These are phyloP conservation scores for Phrixothrix hirtus DNA, from an alignment of 2,888 invertebrate species.

Conservation along the genomic window DNA sequence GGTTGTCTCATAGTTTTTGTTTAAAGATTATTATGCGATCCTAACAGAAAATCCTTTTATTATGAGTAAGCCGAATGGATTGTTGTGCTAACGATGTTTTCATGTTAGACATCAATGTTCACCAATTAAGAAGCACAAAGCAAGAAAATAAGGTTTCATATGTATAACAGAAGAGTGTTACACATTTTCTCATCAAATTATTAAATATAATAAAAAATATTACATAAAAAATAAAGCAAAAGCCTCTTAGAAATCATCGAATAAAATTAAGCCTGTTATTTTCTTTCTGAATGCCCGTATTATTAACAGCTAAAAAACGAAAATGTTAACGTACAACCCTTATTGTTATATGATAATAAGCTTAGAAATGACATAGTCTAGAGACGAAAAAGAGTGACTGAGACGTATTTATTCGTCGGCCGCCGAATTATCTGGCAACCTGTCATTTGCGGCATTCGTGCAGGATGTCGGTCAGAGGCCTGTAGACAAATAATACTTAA, in stretches of 20 bases:
- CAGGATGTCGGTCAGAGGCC: constrained; percentile 42
- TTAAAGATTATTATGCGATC: too few relatives aligned
- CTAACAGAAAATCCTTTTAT: too few relatives aligned
- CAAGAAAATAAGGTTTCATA: too few relatives aligned
- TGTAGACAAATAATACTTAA: constrained; percentile 48
- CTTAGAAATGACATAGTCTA: constrained; percentile 28
- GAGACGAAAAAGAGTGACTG: constrained; percentile 27
- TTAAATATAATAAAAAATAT: too few relatives aligned
- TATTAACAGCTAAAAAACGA: not conserved
- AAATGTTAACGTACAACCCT: not conserved
- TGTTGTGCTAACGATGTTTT: too few relatives aligned
- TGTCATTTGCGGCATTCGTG: constrained; percentile 47
- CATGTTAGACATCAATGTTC: too few relatives aligned
- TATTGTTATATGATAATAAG: constrained; percentile 29
- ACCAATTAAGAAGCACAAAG: too few relatives aligned
- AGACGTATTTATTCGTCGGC: constrained; percentile 27
- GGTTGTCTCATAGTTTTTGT: too few relatives aligned
- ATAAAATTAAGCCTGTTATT: not conserved
- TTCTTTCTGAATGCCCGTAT: not conserved
- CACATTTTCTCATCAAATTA: too few relatives aligned
- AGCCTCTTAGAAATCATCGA: not conserved
- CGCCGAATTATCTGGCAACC: constrained; percentile 41
- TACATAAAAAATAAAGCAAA: too few relatives aligned
- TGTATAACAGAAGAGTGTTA: too few relatives aligned
- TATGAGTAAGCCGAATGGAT: too few relatives aligned